A percentile compares a stretch with the other conserved stretches of the same genome.
phyloP scores from a whole-genome alignment of 1,140 invertebrate species.

The Metopolophium dirhodum region DNA sequence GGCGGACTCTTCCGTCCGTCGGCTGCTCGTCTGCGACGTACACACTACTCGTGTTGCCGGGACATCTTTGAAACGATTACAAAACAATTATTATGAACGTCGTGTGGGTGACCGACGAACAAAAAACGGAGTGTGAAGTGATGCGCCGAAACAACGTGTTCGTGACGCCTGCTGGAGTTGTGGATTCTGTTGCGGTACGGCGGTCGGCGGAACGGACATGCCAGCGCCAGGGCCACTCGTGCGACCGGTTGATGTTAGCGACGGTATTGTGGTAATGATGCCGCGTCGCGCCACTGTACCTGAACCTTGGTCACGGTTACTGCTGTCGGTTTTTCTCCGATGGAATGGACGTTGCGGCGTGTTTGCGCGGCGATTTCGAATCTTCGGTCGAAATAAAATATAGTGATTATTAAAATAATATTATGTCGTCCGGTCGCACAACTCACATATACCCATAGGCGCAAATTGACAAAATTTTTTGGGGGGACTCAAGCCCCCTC shows the following conservation, averaged over 20 bases:
- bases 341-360: not conserved
- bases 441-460: not conserved
- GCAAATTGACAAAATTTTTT: too few relatives aligned
- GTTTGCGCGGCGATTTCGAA: not conserved
- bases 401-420: not conserved
- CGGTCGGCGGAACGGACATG: not conserved
- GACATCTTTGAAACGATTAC: not conserved
- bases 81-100: not conserved
- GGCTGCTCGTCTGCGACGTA: not conserved
- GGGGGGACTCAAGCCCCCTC: too few relatives aligned
- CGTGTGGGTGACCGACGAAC: not conserved
- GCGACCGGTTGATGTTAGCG: not conserved
- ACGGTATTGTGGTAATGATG: conserved; percentile 24
- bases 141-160: conserved; percentile 31
- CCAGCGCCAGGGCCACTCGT: not conserved
- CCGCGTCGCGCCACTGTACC: not conserved
- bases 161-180: not conserved
- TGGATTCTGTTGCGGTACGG: not conserved
- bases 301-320: not conserved
- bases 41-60: not conserved
- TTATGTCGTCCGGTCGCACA: too few relatives aligned
- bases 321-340: not conserved
- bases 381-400: not conserved
- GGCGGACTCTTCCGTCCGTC: not conserved
- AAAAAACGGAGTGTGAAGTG: not conserved